Conservation (phyloP, 2,888 invertebrate species). For the Philonicus albiceps region DNA sequence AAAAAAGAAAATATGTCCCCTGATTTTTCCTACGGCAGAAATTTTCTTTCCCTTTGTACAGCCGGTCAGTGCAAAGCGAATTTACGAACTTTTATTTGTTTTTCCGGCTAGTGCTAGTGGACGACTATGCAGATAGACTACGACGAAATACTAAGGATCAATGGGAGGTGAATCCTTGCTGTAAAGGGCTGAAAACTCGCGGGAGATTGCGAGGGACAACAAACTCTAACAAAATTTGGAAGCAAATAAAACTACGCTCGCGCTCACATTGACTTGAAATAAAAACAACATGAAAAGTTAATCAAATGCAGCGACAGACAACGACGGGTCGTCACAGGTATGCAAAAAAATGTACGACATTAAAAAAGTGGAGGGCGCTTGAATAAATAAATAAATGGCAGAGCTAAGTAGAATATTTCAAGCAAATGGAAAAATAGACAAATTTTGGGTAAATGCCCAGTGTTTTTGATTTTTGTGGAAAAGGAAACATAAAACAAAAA, state of each 20-base stretch:
- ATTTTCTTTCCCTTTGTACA: background rate
- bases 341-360: background rate
- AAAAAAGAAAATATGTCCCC: background rate
- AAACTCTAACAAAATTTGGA: background rate
- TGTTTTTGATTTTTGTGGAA: background rate
- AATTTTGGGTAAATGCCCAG: background rate
- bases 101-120: background rate
- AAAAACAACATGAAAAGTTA: background rate
- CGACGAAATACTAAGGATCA: background rate
- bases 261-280: background rate
- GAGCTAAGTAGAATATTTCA: background rate
- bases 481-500: background rate
- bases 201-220: background rate
- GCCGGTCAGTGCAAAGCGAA: background rate
- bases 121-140: background rate
- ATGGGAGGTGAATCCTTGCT: background rate
- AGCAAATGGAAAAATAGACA: background rate
- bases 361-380: background rate
- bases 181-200: background rate
- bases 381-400: background rate
- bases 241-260: background rate
- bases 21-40: background rate
- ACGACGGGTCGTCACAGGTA: background rate
- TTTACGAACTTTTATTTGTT: background rate
- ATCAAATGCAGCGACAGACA: background rate